Conservation (phyloP, 2,113 vertebrate species). For the Coracopsis vasa region DNA sequence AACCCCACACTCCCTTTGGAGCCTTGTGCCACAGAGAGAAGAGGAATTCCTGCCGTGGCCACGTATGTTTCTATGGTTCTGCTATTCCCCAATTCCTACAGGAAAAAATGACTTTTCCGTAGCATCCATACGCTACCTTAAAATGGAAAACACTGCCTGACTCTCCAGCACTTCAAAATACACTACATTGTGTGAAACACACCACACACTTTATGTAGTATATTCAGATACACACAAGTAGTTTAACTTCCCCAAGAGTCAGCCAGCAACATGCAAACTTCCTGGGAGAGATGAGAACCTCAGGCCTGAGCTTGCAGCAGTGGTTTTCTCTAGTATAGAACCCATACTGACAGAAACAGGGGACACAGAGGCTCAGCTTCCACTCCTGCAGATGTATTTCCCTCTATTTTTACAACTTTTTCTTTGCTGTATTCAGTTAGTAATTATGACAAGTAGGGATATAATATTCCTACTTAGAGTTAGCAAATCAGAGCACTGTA, state of each 20-base stretch:
- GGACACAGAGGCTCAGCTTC: neutral
- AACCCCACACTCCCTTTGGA: neutral
- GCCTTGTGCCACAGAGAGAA: neutral
- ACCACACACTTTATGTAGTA: neutral
- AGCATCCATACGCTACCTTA: neutral
- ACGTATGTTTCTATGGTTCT: neutral
- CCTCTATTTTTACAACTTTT: neutral
- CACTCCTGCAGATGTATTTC: neutral
- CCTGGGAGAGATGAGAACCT: neutral
- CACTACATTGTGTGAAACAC: neutral
- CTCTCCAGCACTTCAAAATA: neutral
- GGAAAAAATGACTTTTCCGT: neutral
- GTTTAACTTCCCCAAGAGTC: neutral
- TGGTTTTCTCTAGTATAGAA: neutral
- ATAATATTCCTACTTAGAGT: constrained; percentile 7
- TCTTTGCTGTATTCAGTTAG: neutral
- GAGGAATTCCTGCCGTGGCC: constrained; percentile 18
- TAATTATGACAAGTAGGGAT: neutral
- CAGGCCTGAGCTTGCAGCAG: fast-evolving
- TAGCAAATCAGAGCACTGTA: neutral
- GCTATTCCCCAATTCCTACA: neutral
- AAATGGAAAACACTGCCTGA: neutral
- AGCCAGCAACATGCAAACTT: neutral
- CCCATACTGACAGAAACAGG: neutral
- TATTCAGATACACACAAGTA: neutral